Evolutionary conservation across 2,888 invertebrate species (phyloP).

Genomic region (Amphipoea lucens): DNA sequence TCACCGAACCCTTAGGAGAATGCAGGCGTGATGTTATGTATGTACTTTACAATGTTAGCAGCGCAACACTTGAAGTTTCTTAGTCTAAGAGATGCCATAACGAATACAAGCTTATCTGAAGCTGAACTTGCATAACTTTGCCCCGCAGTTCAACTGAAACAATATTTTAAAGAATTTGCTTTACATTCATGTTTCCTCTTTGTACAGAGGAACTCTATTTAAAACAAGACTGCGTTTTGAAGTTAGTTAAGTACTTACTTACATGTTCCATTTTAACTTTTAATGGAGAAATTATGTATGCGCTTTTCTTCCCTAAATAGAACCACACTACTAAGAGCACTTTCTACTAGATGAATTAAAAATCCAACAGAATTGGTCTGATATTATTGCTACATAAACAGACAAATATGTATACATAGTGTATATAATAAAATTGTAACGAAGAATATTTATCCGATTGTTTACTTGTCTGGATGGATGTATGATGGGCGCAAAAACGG

Average conservation of each 20-base stretch:
- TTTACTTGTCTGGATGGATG: neutral
- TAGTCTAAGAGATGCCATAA: slow-evolving; percentile 19
- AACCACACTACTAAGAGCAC: neutral
- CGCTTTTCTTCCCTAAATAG: neutral
- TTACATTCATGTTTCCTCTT: slow-evolving; percentile 51
- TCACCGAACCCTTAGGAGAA: neutral
- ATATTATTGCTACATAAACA: neutral
- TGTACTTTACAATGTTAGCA: neutral
- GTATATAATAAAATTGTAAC: neutral
- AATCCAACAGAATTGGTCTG: neutral
- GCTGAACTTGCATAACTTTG: slow-evolving; percentile 29
- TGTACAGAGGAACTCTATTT: slow-evolving; percentile 42
- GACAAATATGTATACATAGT: neutral
- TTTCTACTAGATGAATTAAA: neutral
- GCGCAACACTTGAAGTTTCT: slow-evolving; percentile 20
- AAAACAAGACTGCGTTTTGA: slow-evolving; percentile 19
- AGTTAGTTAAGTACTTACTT: slow-evolving; percentile 17
- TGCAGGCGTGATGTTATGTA: neutral
- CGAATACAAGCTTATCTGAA: slow-evolving; percentile 29
- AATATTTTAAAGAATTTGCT: slow-evolving; percentile 57
- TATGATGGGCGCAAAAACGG: neutral
- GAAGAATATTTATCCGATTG: neutral
- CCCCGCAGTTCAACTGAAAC: slow-evolving; percentile 36
- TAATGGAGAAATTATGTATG: neutral
- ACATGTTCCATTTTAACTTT: slow-evolving; percentile 19